Conservation (phyloP, 53 echinoderm and acorn worm species). For the Antedon mediterranea region DNA sequence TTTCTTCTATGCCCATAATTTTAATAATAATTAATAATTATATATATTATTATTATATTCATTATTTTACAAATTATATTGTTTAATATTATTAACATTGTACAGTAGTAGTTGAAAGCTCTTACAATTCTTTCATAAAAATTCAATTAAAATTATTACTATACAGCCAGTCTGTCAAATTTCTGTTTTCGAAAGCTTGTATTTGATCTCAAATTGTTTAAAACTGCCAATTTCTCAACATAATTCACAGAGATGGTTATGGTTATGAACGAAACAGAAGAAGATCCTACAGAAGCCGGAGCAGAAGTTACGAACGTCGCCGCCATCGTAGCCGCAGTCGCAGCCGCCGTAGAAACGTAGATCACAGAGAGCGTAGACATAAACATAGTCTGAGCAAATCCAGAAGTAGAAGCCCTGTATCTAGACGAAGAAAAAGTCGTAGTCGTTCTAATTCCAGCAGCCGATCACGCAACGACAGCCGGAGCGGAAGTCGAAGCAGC, state of each 20-base stretch:
- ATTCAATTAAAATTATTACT: too few relatives aligned
- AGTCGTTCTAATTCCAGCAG: conserved; percentile 8
- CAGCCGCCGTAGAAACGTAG: conserved; percentile 14
- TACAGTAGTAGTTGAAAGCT: too few relatives aligned
- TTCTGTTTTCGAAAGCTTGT: too few relatives aligned
- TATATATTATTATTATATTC: too few relatives aligned
- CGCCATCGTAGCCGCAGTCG: conserved; percentile 14
- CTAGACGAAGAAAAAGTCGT: conserved; percentile 10
- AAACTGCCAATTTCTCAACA: too few relatives aligned
- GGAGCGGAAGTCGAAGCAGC: conserved; percentile 8
- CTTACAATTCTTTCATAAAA: too few relatives aligned
- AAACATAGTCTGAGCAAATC: conserved; percentile 1
- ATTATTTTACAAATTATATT: too few relatives aligned
- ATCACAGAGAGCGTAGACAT: background rate
- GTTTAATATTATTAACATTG: too few relatives aligned
- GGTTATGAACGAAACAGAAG: conserved; percentile 23
- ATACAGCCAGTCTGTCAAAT: too few relatives aligned
- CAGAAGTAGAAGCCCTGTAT: background rate
- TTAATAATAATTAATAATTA: too few relatives aligned
- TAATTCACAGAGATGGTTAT: background rate
- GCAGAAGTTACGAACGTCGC: conserved; percentile 17
- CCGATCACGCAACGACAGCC: background rate
- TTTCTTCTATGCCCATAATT: too few relatives aligned
- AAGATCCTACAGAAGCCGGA: conserved; percentile 8
- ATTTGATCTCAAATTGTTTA: too few relatives aligned